phyloP scores from a whole-genome alignment of 2,113 vertebrate species.

The Chascanopsetta lugubris region DNA sequence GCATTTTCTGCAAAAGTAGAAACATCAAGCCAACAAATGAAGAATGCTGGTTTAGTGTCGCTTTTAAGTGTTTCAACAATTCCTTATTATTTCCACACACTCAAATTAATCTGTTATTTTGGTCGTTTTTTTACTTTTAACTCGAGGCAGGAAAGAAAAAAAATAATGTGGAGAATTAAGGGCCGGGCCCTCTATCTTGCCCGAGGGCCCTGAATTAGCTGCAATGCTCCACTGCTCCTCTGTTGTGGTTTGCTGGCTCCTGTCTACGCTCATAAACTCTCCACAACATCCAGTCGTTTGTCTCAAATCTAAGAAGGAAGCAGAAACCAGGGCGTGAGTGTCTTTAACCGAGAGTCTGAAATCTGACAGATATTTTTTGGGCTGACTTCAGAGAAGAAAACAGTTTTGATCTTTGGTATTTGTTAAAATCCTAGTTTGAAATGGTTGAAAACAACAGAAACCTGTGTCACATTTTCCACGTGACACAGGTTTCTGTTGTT shows the following conservation, averaged over 20 bases:
- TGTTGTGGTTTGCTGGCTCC: conserved; percentile 42
- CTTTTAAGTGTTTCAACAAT: too few relatives aligned
- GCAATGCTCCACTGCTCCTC: conserved; percentile 6
- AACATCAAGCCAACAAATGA: neutral
- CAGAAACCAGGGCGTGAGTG: neutral
- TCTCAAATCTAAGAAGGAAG: conserved; percentile 30
- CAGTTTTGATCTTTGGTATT: neutral
- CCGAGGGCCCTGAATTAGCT: conserved; percentile 3
- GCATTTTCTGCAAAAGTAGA: neutral
- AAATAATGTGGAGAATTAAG: neutral
- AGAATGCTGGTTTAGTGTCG: too few relatives aligned
- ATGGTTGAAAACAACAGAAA: too few relatives aligned
- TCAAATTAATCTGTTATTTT: neutral
- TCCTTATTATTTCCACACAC: neutral
- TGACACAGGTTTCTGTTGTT: too few relatives aligned
- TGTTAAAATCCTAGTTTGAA: neutral
- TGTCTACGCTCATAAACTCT: conserved; percentile 23
- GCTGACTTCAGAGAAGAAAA: neutral
- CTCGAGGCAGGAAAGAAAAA: neutral
- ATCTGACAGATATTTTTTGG: neutral
- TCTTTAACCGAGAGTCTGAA: conserved; percentile 1
- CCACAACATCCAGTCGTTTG: conserved; percentile 15
- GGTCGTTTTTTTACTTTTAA: neutral
- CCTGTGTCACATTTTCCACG: neutral
- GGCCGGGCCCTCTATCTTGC: conserved; percentile 19